Percentiles rank a stretch among this genome's conserved stretches.
Conservation (phyloP, 1,140 invertebrate species). For the Euwallacea similis region DNA sequence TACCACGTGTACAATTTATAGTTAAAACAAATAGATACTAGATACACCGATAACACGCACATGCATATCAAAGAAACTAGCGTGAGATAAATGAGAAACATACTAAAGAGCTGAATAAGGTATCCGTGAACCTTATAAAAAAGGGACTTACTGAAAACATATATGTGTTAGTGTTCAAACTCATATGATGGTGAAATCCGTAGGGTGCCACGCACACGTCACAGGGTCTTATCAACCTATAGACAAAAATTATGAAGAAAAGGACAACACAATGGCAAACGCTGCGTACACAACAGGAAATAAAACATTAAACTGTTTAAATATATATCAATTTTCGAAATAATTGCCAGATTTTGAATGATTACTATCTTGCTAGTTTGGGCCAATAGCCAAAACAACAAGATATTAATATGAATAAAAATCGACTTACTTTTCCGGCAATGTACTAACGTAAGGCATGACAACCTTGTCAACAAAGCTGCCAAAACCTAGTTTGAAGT, state of each 20-base stretch:
- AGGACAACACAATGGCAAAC: slow-evolving; percentile 1
- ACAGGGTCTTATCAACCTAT: slow-evolving; percentile 63
- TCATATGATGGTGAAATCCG: slow-evolving; percentile 70
- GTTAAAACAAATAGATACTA: too few relatives aligned
- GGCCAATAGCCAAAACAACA: not conserved
- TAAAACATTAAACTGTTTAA: not conserved
- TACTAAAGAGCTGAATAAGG: slow-evolving; percentile 5
- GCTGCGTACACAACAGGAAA: not conserved
- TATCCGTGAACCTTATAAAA: not conserved
- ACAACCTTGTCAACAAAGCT: slow-evolving; percentile 88
- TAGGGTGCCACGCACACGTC: slow-evolving; percentile 68
- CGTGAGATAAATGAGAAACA: slow-evolving; percentile 10
- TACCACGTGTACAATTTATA: too few relatives aligned
- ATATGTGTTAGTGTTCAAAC: slow-evolving; percentile 64
- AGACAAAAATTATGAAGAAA: slow-evolving; percentile 23
- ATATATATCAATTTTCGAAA: not conserved
- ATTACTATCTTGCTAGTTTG: too few relatives aligned
- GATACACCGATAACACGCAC: slow-evolving; percentile 8
- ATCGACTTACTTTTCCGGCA: slow-evolving; percentile 58
- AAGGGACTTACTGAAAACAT: slow-evolving; percentile 60
- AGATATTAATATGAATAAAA: not conserved
- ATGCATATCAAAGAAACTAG: slow-evolving; percentile 14
- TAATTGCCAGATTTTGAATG: not conserved
- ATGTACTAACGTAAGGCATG: slow-evolving; percentile 74
- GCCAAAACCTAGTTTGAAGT: slow-evolving; percentile 83